Conservation (phyloP, 1,140 invertebrate species). For the Stegodyphus dumicola region DNA sequence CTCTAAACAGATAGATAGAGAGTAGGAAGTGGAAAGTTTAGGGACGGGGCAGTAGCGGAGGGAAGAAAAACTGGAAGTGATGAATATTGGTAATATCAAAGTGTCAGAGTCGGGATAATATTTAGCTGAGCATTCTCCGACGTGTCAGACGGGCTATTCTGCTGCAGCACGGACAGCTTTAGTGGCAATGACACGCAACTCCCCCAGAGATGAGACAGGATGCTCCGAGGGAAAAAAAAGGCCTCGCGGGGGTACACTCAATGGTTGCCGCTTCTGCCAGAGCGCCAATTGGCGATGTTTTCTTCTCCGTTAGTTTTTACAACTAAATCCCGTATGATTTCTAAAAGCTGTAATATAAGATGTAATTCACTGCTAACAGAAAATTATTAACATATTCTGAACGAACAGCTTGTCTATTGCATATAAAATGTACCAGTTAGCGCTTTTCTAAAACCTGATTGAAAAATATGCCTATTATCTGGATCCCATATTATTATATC, state of each 20-base stretch:
- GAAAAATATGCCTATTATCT: too few relatives aligned
- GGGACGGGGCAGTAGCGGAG: background rate
- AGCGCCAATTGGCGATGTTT: too few relatives aligned
- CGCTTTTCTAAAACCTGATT: too few relatives aligned
- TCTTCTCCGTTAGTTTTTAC: too few relatives aligned
- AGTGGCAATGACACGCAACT: slow-evolving; percentile 48
- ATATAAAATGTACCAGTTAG: too few relatives aligned
- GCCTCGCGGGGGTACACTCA: slow-evolving; percentile 33
- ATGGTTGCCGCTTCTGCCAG: slow-evolving; percentile 5
- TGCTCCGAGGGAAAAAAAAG: slow-evolving; percentile 42
- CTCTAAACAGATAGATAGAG: background rate
- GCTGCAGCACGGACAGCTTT: slow-evolving; percentile 47
- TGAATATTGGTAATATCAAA: slow-evolving; percentile 61
- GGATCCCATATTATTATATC: too few relatives aligned
- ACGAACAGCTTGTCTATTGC: too few relatives aligned
- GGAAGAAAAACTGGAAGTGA: slow-evolving; percentile 18
- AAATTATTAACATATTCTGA: too few relatives aligned
- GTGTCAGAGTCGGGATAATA: slow-evolving; percentile 55
- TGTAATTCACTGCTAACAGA: too few relatives aligned
- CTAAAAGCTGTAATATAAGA: too few relatives aligned
- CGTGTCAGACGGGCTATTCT: slow-evolving; percentile 52
- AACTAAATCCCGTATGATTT: too few relatives aligned
- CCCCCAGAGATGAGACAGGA: slow-evolving; percentile 44
- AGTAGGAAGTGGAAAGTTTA: background rate
- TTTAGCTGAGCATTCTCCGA: slow-evolving; percentile 58